Percentiles rank a stretch among this genome's conserved stretches.
Evolutionary conservation across 2,113 vertebrate genomes (phyloP).

Genomic region (Lampris incognitus): DNA sequence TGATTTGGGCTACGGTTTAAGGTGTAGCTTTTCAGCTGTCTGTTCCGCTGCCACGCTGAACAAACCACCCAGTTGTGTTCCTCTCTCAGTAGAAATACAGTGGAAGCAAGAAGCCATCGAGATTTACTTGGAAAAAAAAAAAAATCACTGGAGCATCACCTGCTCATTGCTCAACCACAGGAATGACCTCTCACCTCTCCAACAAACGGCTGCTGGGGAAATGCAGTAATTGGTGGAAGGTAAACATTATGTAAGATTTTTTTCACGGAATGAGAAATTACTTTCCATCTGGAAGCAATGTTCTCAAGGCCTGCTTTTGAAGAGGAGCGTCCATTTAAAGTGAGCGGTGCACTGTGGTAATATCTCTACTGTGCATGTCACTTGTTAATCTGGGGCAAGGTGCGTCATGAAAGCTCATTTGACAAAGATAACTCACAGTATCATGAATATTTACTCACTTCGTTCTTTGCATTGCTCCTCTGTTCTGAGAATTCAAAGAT

Average conservation of each 20-base stretch:
- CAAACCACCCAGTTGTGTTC: background rate
- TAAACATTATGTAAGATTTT: conserved; percentile 31
- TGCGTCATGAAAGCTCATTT: too few species aligned
- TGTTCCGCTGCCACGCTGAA: background rate
- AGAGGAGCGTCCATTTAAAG: too few species aligned
- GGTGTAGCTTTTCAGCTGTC: background rate
- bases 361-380: too few species aligned
- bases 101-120: background rate
- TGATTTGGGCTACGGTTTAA: background rate
- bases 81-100: conserved; percentile 10
- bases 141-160: background rate
- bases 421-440: too few species aligned
- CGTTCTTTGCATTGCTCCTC: conserved; percentile 17
- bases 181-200: conserved; percentile 38
- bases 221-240: conserved; percentile 25
- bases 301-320: background rate
- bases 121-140: conserved; percentile 1
- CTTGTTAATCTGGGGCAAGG: too few species aligned
- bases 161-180: conserved; percentile 10
- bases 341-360: too few species aligned
- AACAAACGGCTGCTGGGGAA: conserved; percentile 18
- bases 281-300: conserved; percentile 27
- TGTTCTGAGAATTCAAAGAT: conserved; percentile 6
- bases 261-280: background rate
- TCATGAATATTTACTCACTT: too few species aligned